These are phyloP conservation scores for Lophura swinhoii DNA, from an alignment of 2,797 vertebrate species.

Conservation along the genomic window DNA sequence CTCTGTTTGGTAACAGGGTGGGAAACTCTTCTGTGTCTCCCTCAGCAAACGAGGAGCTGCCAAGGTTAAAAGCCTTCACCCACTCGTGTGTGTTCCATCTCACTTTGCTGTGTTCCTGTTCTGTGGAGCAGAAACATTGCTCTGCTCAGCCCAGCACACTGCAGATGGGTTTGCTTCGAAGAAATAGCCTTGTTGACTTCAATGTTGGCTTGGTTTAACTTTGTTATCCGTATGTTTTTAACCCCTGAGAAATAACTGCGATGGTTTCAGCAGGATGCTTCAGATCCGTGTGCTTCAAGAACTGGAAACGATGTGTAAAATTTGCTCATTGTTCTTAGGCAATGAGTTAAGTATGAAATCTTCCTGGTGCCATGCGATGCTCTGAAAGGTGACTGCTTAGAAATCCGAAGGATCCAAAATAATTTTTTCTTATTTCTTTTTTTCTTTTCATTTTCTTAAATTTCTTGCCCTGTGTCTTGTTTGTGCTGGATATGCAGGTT, in stretches of 20 bases:
- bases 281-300: not conserved
- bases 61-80: fast-evolving
- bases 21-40: not conserved
- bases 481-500: not conserved
- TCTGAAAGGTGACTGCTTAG: not conserved
- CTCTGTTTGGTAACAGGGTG: not conserved
- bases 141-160: fast-evolving
- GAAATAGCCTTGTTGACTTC: not conserved
- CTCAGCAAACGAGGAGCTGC: fast-evolving
- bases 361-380: not conserved
- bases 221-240: not conserved
- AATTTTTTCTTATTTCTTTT: fast-evolving
- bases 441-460: not conserved
- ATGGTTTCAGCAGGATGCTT: not conserved
- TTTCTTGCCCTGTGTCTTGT: not conserved
- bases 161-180: not conserved
- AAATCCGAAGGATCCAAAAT: too few species aligned
- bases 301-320: not conserved
- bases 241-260: not conserved
- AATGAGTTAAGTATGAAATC: not conserved
- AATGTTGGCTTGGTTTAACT: not conserved
- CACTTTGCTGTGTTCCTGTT: not conserved
- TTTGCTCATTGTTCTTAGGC: not conserved
- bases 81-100: not conserved
- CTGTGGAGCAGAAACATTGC: not conserved